These are phyloP conservation scores for Caenorhabditis panamensis DNA, from an alignment of 2,888 invertebrate species.

Conservation along the genomic window DNA sequence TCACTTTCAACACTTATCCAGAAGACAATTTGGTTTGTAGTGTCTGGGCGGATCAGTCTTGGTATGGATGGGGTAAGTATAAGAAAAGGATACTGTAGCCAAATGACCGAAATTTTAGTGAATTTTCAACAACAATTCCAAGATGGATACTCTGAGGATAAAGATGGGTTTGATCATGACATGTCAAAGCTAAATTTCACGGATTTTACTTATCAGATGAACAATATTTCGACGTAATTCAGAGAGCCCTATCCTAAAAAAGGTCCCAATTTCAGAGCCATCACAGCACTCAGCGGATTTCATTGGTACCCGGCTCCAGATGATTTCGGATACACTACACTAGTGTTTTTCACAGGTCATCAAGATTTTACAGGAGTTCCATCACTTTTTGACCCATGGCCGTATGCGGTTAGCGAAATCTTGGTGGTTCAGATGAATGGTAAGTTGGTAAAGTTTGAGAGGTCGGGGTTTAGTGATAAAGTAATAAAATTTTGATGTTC, in stretches of 20 bases:
- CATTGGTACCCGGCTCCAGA: slow-evolving; percentile 7
- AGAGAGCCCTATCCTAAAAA: too few relatives aligned
- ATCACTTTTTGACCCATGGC: slow-evolving; percentile 4
- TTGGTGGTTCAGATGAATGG: slow-evolving; percentile 19
- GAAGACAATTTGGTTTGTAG: slow-evolving; percentile 3
- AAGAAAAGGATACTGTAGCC: not conserved
- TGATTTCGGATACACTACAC: slow-evolving; percentile 9
- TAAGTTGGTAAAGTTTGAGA: not conserved
- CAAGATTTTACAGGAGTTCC: slow-evolving; percentile 12
- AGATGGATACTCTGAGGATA: not conserved
- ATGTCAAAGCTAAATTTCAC: not conserved
- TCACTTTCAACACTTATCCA: not conserved
- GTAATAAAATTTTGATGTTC: not conserved
- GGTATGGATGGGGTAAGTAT: slow-evolving; percentile 26
- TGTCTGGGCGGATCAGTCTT: slow-evolving; percentile 4
- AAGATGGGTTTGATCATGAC: not conserved
- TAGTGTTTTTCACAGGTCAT: slow-evolving; percentile 22
- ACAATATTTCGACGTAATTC: slow-evolving; percentile 18
- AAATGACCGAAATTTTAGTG: not conserved
- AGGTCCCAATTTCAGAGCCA: slow-evolving; percentile 7
- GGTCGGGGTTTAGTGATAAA: not conserved
- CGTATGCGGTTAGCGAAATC: slow-evolving; percentile 5
- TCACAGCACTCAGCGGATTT: not conserved
- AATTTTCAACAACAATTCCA: not conserved
- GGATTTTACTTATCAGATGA: not conserved